Base-by-base conservation (phyloP, 2,113 vertebrate genomes). In the Orycteropus afer region DNA sequence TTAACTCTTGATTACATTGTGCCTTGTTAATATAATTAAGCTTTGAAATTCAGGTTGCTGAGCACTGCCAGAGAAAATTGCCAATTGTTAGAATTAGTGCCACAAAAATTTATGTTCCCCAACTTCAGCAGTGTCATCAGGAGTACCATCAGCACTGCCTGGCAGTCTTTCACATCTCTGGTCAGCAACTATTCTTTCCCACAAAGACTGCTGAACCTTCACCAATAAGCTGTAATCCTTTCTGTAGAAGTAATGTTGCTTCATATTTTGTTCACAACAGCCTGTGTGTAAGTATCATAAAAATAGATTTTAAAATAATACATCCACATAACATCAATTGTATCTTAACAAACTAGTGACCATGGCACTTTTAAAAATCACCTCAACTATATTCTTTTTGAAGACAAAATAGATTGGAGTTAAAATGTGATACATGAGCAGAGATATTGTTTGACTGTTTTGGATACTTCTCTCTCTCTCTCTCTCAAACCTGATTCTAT, bases 11-110 rank as follows among this genome's bases (percentile, higher is more conserved):
- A 91, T 93, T 93, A 86, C 69, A 67, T 13, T 89, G 81, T 76
- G 29, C 17, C 78, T 93, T 94, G 84, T 94, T 95, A 95, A 73
- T 78, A 53, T 42, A 97, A 86, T 95, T 90, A 79, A 80, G 61
- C 53, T 89, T 89, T 90, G 20, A 59, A 86, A 69, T 5, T 29
- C 83, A 14, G 40, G 37, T 51, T 91, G 55, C 34, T 88, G 61
- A 95, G 76, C 69, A 87, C 23, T 80, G 23, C 27, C 80, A 76
- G 69, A 83, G 61, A 95, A 90, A 96, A 91, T 53, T 59, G 42
- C 59, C 25, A 49, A 45, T 63, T 91, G 23, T 79, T 96, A 55
- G 55, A 95, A 90, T 73, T 51, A 80, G 42, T 10, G 5, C 34
- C 63, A 93, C 80, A 89, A 89, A 92, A 93, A 25, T 53, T 25